phyloP scores from a whole-genome alignment of 2,888 invertebrate species.

The Corythucha ciliata region DNA sequence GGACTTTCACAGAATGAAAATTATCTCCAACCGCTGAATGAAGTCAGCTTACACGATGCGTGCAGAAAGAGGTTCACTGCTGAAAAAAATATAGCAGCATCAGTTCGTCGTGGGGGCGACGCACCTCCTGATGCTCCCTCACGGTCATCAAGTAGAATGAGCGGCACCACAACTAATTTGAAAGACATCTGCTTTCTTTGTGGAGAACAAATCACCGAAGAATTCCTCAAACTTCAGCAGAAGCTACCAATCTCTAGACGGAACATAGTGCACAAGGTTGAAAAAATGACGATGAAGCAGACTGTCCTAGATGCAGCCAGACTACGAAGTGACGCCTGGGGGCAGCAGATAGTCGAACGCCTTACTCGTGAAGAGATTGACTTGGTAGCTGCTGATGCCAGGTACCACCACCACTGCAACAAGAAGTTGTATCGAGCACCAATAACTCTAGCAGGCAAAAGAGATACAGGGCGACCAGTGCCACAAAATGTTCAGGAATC shows the following conservation, averaged over 20 bases:
- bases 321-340: constrained; percentile 1
- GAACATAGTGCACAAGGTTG: background rate
- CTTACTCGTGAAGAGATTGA: background rate
- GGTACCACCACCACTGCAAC: constrained; percentile 2
- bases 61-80: too few relatives aligned
- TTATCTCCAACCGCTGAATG: too few relatives aligned
- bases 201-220: background rate
- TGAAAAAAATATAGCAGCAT: too few relatives aligned
- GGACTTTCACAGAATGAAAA: too few relatives aligned
- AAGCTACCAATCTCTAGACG: background rate
- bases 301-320: background rate
- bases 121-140: too few relatives aligned
- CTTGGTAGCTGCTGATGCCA: background rate
- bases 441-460: too few relatives aligned
- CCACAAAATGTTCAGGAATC: background rate
- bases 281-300: background rate
- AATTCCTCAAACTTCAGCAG: background rate
- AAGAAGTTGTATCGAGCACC: constrained; percentile 2
- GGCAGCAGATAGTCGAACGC: background rate
- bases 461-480: background rate
- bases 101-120: too few relatives aligned
- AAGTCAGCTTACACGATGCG: too few relatives aligned
- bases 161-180: too few relatives aligned
- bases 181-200: constrained; percentile 1
- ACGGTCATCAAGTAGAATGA: too few relatives aligned